Evolutionary conservation across 2,113 vertebrate species (phyloP), one percentile per base, ranked within the genome.

Genomic region (Rhinopomastus cyanomelas): DNA sequence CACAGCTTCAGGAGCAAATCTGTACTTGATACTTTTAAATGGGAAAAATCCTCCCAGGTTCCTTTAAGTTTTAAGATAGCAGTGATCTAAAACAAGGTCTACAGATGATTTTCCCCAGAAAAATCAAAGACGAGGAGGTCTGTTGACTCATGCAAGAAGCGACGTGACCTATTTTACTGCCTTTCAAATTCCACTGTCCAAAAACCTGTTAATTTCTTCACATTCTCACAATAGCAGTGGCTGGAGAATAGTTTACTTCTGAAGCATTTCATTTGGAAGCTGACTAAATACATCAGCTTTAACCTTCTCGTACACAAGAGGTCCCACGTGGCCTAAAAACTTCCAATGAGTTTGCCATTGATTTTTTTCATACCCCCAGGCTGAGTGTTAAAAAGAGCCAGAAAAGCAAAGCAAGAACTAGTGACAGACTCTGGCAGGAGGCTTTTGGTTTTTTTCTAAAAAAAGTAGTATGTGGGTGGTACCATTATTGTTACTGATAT

Each of bases 261-360:
- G 3, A 74, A 90, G 44, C 36, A 52, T 49, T 62, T 67, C 15
- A 64, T 88, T 93, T 44, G 85, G 42, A 68, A 88, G 80, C 68
- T 94, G 88, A 57, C 85, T 75, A 65, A 79, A 71, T 32, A 37
- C 30, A 89, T 90, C 53, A 85, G 44, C 61, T 88, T 59, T 62
- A 83, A 62, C 68, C 81, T 74, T 21, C 34, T 55, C 59, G 56
- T 2, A 77, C 80, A 89, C 80, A 85, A 69, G 52, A 61, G 26
- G 51, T 88, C 89, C 60, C 72, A 83, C 52, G 34, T 56, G 59
- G 69, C 57, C 75, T 87, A 75, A 75, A 88, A 52, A 27, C 76
- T 74, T 80, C 10, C 77, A 57, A 71, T 11, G 51, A 81, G n/a
- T 60, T 78, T 72, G 44, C 32, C 42, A 49, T 67, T 2, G 64